These are phyloP conservation scores for Pipistrellus kuhlii DNA, from an alignment of 2,797 vertebrate genomes.

Conservation along the genomic window DNA sequence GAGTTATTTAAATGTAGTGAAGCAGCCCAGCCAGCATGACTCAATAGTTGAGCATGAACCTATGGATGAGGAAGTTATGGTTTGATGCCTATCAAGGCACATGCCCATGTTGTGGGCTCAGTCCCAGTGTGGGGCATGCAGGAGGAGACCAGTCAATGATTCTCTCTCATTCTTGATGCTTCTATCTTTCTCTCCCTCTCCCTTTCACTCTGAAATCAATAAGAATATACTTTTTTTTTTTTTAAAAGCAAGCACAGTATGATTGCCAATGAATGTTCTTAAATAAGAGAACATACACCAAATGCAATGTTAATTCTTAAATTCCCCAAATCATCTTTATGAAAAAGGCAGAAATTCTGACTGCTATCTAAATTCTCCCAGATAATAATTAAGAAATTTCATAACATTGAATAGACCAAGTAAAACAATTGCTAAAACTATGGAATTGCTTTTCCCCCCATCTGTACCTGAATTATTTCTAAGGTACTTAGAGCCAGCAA, in stretches of 20 bases:
- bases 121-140: too few species aligned
- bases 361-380: background rate
- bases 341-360: background rate
- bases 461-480: conserved; percentile 34
- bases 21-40: background rate
- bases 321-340: background rate
- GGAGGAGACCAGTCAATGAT: too few species aligned
- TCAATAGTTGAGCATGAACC: too few species aligned
- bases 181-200: too few species aligned
- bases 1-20: background rate
- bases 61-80: too few species aligned
- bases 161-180: too few species aligned
- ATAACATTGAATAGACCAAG: background rate
- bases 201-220: too few species aligned
- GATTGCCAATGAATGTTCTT: background rate
- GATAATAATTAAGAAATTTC: conserved; percentile 1
- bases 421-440: background rate
- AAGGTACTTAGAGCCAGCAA: background rate
- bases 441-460: background rate
- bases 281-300: background rate
- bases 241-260: background rate
- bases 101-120: too few species aligned
- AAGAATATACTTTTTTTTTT: too few species aligned
- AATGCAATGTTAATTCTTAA: background rate
- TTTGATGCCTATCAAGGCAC: too few species aligned